These are phyloP conservation scores for Coremacera marginata DNA, from an alignment of 2,888 invertebrate species.

Conservation along the genomic window DNA sequence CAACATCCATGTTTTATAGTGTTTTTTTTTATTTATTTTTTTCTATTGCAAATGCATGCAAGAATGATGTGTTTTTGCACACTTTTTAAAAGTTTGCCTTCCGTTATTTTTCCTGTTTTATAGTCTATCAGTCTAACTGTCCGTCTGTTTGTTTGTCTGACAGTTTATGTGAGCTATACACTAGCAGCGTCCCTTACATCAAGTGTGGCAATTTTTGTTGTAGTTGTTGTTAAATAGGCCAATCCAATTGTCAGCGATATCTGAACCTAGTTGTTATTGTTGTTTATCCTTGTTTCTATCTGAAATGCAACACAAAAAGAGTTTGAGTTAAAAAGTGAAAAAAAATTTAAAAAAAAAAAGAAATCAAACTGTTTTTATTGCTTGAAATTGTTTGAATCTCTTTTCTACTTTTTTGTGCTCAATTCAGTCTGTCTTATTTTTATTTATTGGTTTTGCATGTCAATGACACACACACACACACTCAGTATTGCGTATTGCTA, in stretches of 20 bases:
- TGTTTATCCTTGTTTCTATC: not conserved
- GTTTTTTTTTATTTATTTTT: not conserved
- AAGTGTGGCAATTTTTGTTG: conserved; percentile 46
- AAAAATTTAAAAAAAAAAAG: not conserved
- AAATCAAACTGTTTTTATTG: not conserved
- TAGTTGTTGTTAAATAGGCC: conserved; percentile 48
- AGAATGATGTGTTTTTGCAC: not conserved
- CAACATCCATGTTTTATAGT: conserved; percentile 64
- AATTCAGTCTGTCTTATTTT: not conserved
- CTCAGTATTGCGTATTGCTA: too few species aligned
- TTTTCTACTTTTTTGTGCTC: not conserved
- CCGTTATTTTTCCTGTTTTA: not conserved
- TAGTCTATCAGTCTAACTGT: not conserved
- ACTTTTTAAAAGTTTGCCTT: not conserved
- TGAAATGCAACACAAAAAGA: not conserved
- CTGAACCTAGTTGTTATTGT: not conserved
- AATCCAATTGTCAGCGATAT: conserved; percentile 46
- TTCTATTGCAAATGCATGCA: not conserved
- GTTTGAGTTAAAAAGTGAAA: not conserved
- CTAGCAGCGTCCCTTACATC: conserved; percentile 33
- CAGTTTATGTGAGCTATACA: conserved; percentile 14
- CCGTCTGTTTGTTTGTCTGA: not conserved
- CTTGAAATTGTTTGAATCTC: not conserved
- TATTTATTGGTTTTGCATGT: conserved; percentile 4
- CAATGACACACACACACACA: not conserved